Base-by-base conservation (phyloP, 2,113 vertebrate species). In the Phyllopteryx taeniolatus region DNA sequence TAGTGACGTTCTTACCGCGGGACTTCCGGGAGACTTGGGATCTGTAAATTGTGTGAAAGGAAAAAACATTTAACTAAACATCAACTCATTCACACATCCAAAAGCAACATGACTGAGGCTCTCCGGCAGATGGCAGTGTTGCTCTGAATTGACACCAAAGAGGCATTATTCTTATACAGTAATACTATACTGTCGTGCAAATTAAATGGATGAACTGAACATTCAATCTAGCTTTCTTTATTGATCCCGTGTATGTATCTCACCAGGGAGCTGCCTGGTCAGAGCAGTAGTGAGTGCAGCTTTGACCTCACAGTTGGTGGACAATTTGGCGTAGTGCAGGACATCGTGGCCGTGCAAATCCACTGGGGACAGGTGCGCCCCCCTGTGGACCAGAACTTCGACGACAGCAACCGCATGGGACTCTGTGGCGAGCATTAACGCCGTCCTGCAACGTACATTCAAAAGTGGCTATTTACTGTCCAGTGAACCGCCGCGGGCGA, bases 371-470 rank as follows among this genome's bases (percentile, higher is more conserved):
- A 94, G 71, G 76, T 95, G 93, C 43, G 95, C 96, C 73, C 94
- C 94, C 76, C 91, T 92, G 69, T 85, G 93, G 66, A 96, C 82
- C 82, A 99, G 92, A 46, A 92, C 80, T 68, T 98, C 95, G 31
- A 93, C 91, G 0, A 90, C 86, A 27, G 86, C 80, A 11, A 86
- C 77, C 33, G 77, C 91, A 64, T 87, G 92, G 72, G 82, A 87
- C 90, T 99, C 95, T 74, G 92, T 91, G 57, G 95, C 95, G 76
- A 96, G 83, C 93, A 99, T 98, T 80, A 98, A 88, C 49, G 94
- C 91, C 9, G 95, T 96, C 90, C 98, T 99, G 87, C 51, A 79
- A 42, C 51, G 51, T 27, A 74, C 80, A 70, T 8, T 5, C 63
- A 47, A 68, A 31, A 49, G 31, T 61, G 33, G 15, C 5, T 61